Conservation (phyloP, 2,797 vertebrate species). For the Salmo trutta region DNA sequence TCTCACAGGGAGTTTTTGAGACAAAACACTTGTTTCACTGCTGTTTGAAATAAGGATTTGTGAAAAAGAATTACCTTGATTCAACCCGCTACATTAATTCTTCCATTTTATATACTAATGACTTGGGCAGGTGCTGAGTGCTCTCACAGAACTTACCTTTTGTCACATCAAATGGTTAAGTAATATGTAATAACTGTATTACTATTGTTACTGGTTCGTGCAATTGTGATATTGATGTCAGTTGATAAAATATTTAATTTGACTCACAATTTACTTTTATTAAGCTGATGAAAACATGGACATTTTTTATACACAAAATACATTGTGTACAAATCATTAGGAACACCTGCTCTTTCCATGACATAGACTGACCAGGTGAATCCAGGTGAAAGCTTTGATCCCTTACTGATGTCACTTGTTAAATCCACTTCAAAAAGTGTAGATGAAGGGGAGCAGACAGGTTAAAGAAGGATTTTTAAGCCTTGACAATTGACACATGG, state of each 20-base stretch:
- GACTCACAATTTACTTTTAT: constrained; percentile 12
- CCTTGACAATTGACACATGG: no score
- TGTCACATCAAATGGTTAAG: not conserved
- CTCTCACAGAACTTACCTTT: not conserved
- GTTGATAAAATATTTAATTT: constrained; percentile 22
- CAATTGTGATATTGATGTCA: constrained; percentile 11
- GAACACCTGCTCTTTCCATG: not conserved
- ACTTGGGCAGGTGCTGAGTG: not conserved
- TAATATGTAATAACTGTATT: not conserved
- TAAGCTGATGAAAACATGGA: not conserved
- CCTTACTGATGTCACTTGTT: no score
- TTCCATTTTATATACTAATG: not conserved
- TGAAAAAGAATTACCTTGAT: not conserved
- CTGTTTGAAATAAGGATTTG: not conserved
- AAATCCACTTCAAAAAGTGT: no score
- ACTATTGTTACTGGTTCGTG: not conserved
- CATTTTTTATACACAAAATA: not conserved
- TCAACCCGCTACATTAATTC: not conserved
- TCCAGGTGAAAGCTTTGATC: not conserved
- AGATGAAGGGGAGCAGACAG: no score
- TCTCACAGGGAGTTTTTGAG: constrained; percentile 36
- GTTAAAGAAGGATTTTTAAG: no score
- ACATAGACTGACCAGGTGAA: not conserved
- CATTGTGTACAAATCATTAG: not conserved
- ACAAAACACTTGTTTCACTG: constrained; percentile 43